phyloP scores from a whole-genome alignment of 1,140 invertebrate genomes.

The Drosophila sturtevanti region DNA sequence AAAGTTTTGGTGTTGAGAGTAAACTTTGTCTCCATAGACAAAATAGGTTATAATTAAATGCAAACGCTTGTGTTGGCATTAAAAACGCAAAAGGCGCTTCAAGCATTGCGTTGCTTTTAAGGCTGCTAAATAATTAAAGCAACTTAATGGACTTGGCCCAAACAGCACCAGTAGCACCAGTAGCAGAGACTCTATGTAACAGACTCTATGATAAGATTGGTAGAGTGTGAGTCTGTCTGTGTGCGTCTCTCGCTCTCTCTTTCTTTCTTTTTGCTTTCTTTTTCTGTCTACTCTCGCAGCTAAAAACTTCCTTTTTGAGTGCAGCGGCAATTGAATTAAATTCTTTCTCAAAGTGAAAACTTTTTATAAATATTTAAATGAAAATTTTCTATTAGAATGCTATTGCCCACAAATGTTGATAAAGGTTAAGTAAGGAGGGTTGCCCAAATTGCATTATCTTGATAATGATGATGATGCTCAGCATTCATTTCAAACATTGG shows the following conservation, averaged over 20 bases:
- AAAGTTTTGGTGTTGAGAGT: slow-evolving; percentile 28
- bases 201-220: neutral
- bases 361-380: slow-evolving; percentile 61
- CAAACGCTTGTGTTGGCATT: slow-evolving; percentile 66
- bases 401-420: neutral
- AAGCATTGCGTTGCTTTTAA: slow-evolving; percentile 63
- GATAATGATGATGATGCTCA: neutral
- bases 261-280: slow-evolving; percentile 10
- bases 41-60: slow-evolving; percentile 74
- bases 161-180: slow-evolving; percentile 21
- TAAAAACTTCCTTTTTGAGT: slow-evolving; percentile 66
- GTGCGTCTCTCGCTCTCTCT: slow-evolving; percentile 2
- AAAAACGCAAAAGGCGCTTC: slow-evolving; percentile 61
- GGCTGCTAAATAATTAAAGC: slow-evolving; percentile 76
- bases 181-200: neutral
- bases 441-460: neutral
- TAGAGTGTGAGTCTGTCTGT: neutral
- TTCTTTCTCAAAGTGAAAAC: slow-evolving; percentile 65
- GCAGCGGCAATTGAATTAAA: slow-evolving; percentile 76
- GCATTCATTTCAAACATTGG: neutral
- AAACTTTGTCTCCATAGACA: slow-evolving; percentile 23
- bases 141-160: slow-evolving; percentile 72
- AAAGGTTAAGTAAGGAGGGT: neutral
- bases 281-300: slow-evolving; percentile 18
- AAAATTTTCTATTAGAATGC: slow-evolving; percentile 54